Evolutionary conservation across 1,140 invertebrate genomes (phyloP), one percentile per base, ranked within the genome.

Genomic region (Penaeus japonicus): DNA sequence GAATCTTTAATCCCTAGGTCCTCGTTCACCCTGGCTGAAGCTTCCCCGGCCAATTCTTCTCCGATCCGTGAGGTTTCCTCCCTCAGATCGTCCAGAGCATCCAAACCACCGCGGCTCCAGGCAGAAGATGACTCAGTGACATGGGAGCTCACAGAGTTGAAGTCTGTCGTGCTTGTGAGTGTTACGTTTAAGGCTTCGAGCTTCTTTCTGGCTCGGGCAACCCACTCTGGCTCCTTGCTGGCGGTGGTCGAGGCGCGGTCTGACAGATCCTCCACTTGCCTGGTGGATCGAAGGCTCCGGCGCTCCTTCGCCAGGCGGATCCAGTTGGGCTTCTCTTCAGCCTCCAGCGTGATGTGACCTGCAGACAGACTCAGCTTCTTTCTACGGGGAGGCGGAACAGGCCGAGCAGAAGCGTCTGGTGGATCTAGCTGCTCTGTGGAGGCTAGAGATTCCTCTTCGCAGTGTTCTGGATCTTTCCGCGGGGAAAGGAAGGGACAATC

Each of bases 41-140:
- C 89, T 39, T 90, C 89, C 55, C 86, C 90, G 0, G 90, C 85
- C 54, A 90, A 30, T 15, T 87, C 90, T 54, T 83, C 89, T 17
- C 90, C 89, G 59, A 90, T 90, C 20, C 90, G 80, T 3, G 80
- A 85, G 1, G 81, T 73, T 73, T 90, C 90, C 30, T 90, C 85
- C 15, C 85, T 84, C 22, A 90, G 57, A 79, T 90, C 90, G 30
- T 89, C 90, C 12, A 90, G 85, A 53, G 90, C 90, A 54, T 90
- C 90, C 55, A 90, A 77, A 7, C 90, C 90, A 81, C 90, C 89
- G 55, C 90, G 81, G 78, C 90, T 90, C 90, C 90, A 90, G 47
- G 90, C 90, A 39, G 90, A 90, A 15, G 90, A 90, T 4, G 90
- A 90, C 57, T 90, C 90, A 22, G 90, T 90, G 35, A 90, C 77